These are phyloP conservation scores for Vidua chalybeata DNA, from an alignment of 2,113 vertebrate species.

Conservation along the genomic window DNA sequence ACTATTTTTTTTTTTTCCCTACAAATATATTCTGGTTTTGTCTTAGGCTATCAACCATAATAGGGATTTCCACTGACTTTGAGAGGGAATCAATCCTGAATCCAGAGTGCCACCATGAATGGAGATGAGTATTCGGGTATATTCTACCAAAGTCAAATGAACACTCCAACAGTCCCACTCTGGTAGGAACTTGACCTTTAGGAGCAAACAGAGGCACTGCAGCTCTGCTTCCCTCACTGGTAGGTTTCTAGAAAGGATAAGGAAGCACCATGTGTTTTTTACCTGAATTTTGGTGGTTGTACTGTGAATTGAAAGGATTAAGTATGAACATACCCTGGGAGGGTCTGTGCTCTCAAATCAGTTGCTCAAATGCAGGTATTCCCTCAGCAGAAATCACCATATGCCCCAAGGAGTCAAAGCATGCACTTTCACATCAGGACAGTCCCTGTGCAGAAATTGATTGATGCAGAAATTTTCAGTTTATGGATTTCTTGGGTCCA, in stretches of 20 bases:
- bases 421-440: background rate
- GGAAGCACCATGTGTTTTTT: background rate
- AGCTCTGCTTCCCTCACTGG: background rate
- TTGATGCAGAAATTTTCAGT: background rate
- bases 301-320: background rate
- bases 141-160: background rate
- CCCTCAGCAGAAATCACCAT: background rate
- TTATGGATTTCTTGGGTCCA: background rate
- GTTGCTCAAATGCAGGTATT: background rate
- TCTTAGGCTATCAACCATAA: constrained; percentile 25
- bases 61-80: constrained; percentile 28
- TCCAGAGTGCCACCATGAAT: background rate
- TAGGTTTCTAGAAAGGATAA: background rate
- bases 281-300: background rate
- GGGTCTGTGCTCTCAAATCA: background rate
- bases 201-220: rapidly evolving
- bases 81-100: background rate
- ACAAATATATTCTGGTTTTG: background rate
- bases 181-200: rapidly evolving
- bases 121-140: background rate
- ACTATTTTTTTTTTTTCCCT: background rate
- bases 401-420: background rate
- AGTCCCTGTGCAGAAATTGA: background rate
- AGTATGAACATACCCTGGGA: background rate
- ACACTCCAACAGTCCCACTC: background rate